These are phyloP conservation scores for Zaprionus lineosus DNA, from an alignment of 2,888 invertebrate species.

Conservation along the genomic window DNA sequence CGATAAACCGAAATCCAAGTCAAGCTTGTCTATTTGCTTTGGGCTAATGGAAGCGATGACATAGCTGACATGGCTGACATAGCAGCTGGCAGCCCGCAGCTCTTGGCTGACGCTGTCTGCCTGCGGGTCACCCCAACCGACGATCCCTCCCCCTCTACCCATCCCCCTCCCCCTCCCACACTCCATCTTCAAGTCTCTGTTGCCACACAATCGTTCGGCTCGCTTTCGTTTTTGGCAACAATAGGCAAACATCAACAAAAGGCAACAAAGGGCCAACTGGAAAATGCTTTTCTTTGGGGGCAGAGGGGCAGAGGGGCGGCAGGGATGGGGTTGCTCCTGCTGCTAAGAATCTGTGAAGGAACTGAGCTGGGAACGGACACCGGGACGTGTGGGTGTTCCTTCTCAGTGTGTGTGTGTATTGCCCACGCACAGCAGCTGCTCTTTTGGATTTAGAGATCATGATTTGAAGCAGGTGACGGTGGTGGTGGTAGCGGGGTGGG, in stretches of 20 bases:
- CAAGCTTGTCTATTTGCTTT: slow-evolving; percentile 73
- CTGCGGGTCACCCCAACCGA: slow-evolving; percentile 26
- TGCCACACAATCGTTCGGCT: slow-evolving; percentile 7
- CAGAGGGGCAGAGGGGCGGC: neutral
- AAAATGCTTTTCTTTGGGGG: slow-evolving; percentile 22
- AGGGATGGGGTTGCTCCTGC: neutral
- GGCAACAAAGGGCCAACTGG: slow-evolving; percentile 41
- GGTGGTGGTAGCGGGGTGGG: neutral
- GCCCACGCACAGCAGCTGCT: slow-evolving; percentile 55
- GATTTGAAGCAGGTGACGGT: no score
- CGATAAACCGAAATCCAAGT: slow-evolving; percentile 60
- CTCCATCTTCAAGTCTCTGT: neutral
- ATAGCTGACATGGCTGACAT: slow-evolving; percentile 26
- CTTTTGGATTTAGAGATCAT: slow-evolving; percentile 13
- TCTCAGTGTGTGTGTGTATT: slow-evolving; percentile 6
- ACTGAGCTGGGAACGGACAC: neutral
- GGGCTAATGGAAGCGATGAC: slow-evolving; percentile 63
- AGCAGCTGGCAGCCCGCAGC: slow-evolving; percentile 16
- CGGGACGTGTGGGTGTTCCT: slow-evolving; percentile 12
- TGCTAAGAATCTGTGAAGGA: neutral
- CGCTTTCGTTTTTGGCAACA: slow-evolving; percentile 46
- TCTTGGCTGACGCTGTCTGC: slow-evolving; percentile 25
- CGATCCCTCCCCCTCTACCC: neutral
- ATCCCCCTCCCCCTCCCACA: neutral
- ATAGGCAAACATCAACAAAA: slow-evolving; percentile 43